Evolutionary conservation across 2,113 vertebrate species (phyloP).

Genomic region (Lepisosteus osseus): DNA sequence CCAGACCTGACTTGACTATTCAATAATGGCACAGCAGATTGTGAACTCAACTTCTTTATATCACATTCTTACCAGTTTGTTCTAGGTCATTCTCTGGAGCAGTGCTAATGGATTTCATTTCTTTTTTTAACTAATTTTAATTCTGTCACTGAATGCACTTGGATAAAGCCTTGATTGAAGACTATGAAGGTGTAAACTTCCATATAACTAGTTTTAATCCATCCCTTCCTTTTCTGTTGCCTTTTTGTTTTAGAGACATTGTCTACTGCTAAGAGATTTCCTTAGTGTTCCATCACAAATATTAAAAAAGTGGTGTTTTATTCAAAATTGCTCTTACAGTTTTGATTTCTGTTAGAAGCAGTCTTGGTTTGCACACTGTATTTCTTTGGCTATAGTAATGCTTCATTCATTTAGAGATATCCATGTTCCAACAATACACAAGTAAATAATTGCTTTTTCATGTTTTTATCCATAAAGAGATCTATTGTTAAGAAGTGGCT

Average conservation of each 20-base stretch:
- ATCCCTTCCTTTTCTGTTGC: conserved; percentile 9
- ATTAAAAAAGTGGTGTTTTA: conserved; percentile 18
- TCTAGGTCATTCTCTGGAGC: not conserved
- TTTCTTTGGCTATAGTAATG: conserved; percentile 8
- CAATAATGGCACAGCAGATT: not conserved
- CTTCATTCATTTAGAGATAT: conserved; percentile 5
- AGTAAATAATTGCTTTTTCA: not conserved
- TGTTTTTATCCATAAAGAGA: too few relatives aligned
- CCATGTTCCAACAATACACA: conserved; percentile 19
- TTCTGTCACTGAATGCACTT: not conserved
- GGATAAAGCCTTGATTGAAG: not conserved
- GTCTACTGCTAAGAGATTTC: not conserved
- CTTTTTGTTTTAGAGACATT: conserved; percentile 14
- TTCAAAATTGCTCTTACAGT: not conserved
- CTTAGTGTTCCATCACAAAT: conserved; percentile 14
- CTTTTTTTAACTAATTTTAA: not conserved
- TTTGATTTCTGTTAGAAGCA: conserved; percentile 23
- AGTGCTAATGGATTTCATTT: too few relatives aligned
- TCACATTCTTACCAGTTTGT: not conserved
- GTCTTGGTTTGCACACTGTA: conserved; percentile 1
- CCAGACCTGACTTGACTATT: not conserved
- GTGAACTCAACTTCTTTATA: too few relatives aligned
- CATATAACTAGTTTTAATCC: conserved; percentile 10
- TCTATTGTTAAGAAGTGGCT: too few relatives aligned
- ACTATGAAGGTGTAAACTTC: not conserved